Evolutionary conservation across 2,888 invertebrate species (phyloP).

Genomic region (Ctenicera cuprea): DNA sequence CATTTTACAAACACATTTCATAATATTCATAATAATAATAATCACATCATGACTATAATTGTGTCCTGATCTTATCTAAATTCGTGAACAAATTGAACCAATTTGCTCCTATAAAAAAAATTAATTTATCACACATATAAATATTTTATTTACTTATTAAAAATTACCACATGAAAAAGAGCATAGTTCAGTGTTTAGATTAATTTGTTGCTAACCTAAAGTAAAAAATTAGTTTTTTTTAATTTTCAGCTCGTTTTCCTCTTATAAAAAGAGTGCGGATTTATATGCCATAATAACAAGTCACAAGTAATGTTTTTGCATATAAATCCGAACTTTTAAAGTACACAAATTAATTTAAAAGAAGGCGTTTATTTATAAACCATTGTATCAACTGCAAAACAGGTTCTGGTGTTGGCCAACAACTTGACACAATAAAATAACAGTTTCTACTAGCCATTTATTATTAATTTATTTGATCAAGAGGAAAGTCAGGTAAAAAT

Average conservation of each 20-base stretch:
- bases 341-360: neutral
- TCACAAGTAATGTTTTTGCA: no score
- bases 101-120: slow-evolving; percentile 14
- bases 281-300: no score
- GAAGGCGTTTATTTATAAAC: no score
- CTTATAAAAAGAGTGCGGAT: neutral
- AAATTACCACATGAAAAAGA: slow-evolving; percentile 8
- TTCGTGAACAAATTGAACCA: slow-evolving; percentile 23
- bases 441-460: no score
- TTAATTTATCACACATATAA: slow-evolving; percentile 2
- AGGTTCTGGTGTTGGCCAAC: neutral
- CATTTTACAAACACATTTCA: slow-evolving; percentile 27
- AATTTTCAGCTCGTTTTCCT: slow-evolving; percentile 1
- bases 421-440: slow-evolving; percentile 31
- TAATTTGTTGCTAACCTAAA: slow-evolving; percentile 11
- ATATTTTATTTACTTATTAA: slow-evolving; percentile 11
- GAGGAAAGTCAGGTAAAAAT: neutral
- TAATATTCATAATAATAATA: slow-evolving; percentile 17
- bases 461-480: slow-evolving; percentile 4
- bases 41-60: slow-evolving; percentile 22
- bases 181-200: neutral
- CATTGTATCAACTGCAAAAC: no score
- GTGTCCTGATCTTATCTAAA: slow-evolving; percentile 1
- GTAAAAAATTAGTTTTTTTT: neutral
- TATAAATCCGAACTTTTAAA: no score